A percentile compares a stretch with the other conserved stretches of the same genome.
Conservation (phyloP, 2,888 invertebrate genomes). For the Cyaniris semiargus region DNA sequence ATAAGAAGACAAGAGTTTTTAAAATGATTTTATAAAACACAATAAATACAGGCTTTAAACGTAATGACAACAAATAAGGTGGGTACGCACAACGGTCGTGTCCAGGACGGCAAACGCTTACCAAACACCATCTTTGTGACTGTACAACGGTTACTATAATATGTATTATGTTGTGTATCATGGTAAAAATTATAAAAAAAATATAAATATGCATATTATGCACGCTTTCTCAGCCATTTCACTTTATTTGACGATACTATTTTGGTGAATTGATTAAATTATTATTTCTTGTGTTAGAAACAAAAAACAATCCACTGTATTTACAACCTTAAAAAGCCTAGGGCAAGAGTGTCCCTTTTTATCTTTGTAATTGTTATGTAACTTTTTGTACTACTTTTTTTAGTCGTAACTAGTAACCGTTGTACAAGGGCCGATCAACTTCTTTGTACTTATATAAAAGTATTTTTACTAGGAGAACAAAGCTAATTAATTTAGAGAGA, state of each 20-base stretch:
- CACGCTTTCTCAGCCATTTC: not conserved
- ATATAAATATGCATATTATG: not conserved
- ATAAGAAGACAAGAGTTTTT: slow-evolving; percentile 46
- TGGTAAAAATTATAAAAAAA: not conserved
- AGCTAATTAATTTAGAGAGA: not conserved
- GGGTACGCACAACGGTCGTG: slow-evolving; percentile 58
- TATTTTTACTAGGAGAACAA: not conserved
- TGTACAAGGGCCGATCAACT: slow-evolving; percentile 2
- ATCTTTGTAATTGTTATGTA: too few species aligned
- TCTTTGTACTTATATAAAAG: slow-evolving; percentile 3
- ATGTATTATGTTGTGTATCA: too few species aligned
- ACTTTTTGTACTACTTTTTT: not conserved
- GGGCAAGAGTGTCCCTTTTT: too few species aligned
- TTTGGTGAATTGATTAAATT: too few species aligned
- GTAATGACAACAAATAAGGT: slow-evolving; percentile 71
- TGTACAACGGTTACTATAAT: slow-evolving; percentile 21
- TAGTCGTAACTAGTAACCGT: not conserved
- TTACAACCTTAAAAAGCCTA: too few species aligned
- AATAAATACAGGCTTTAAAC: slow-evolving; percentile 74
- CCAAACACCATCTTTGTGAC: slow-evolving; percentile 37
- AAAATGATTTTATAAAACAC: slow-evolving; percentile 74
- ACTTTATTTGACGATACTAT: too few species aligned
- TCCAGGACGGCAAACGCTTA: slow-evolving; percentile 69
- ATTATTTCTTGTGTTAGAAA: too few species aligned
- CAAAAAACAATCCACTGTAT: too few species aligned